Evolutionary conservation across 2,113 vertebrate genomes (phyloP), one percentile per base, ranked within the genome.

Genomic region (Nothoprocta perdicaria): DNA sequence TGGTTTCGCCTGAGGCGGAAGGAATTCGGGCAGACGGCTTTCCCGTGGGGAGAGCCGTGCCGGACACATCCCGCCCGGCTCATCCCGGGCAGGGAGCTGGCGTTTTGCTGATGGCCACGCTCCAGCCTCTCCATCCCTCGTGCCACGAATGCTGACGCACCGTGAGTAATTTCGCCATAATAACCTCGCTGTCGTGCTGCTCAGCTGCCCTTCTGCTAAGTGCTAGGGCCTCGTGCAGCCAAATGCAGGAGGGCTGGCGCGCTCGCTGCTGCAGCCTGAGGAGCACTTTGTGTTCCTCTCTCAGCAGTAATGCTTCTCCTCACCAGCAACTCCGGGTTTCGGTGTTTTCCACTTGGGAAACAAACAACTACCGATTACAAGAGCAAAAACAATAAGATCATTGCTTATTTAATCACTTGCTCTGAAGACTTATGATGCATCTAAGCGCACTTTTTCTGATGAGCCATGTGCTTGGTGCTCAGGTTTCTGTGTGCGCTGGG

Each of bases 141-240:
- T 0, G 23, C 53, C 29, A 67, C 1, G 12, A 45, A 17, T 74
- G 89, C 89, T 91, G 92, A 85, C 9, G 5, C 80, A 77, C 3
- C 7, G 53, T 57, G 75, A 88, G 84, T 73, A 33, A 92, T 80
- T 76, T 26, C 75, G 40, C 22, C 48, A 0, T 18, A 13, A 72
- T n/a, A 52, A 73, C 46, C 83, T 72, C 26, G 0, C 68, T 4
- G 14, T 26, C 73, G 86, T 12, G 5, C 52, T 0, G 1, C 58
- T 8, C 60, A 3, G 43, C 82, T 50, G 68, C 80, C 90, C 86
- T 88, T 11, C 58, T 62, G 73, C 89, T 84, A 3, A 75, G 92
- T 46, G 92, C 92, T 74, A 40, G 61, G 95, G 53, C 83, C 73
- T 93, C 69, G 61, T 84, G 35, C 66, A 48, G 95, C 87, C 93